Conservation (phyloP, 2,888 invertebrate species). For the Chrysodeixis includens region DNA sequence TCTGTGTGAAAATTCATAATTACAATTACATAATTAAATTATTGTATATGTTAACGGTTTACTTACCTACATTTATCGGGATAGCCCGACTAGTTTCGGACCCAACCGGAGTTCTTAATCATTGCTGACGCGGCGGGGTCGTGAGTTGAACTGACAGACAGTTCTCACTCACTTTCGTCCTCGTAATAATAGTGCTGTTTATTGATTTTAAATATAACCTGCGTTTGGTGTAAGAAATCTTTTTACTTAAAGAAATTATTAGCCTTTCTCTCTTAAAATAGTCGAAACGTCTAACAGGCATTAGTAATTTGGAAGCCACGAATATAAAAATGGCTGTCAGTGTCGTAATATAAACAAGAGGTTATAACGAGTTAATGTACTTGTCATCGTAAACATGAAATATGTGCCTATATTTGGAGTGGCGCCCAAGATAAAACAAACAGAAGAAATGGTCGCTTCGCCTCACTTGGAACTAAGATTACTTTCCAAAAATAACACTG, state of each 20-base stretch:
- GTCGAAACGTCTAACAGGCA: background rate
- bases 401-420: conserved; percentile 4
- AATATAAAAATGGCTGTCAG: background rate
- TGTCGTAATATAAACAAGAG: background rate
- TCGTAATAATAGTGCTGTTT: too few species aligned
- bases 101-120: too few species aligned
- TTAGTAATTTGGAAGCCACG: background rate
- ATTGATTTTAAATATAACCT: too few species aligned
- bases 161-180: too few species aligned
- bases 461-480: background rate
- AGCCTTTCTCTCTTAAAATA: background rate
- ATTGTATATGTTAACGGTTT: too few species aligned
- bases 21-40: too few species aligned
- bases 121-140: too few species aligned
- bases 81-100: too few species aligned
- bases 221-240: too few species aligned
- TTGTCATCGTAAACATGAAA: conserved; percentile 4
- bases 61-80: too few species aligned
- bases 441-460: background rate
- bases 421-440: background rate
- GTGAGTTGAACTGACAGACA: too few species aligned
- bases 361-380: background rate
- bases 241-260: background rate
- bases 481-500: background rate
- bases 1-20: too few species aligned